These are phyloP conservation scores for Heliangelus exortis DNA, from an alignment of 2,797 vertebrate species.

Conservation along the genomic window DNA sequence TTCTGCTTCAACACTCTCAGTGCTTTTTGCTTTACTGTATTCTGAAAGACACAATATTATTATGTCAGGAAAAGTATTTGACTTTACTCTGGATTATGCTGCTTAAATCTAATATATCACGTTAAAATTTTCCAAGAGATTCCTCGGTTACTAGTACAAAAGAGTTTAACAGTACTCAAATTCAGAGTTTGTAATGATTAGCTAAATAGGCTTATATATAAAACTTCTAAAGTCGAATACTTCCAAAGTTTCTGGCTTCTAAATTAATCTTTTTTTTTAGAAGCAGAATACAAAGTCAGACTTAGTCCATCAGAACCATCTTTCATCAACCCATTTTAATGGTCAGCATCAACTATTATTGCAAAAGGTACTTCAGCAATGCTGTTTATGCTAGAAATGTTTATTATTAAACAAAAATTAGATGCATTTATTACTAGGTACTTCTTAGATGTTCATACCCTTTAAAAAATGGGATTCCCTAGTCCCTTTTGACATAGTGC, in stretches of 20 bases:
- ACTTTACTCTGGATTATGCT: not conserved
- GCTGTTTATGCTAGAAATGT: not conserved
- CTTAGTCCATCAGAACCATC: not conserved
- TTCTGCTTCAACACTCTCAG: slow-evolving; percentile 97
- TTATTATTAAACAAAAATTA: not conserved
- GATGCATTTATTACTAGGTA: not conserved
- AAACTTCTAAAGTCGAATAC: not conserved
- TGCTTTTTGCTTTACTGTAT: slow-evolving; percentile 99
- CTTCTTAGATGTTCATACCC: not conserved
- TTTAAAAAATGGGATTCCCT: not conserved
- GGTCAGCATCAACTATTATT: not conserved
- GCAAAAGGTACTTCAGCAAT: not conserved
- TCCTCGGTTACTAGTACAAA: not conserved
- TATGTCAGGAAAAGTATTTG: not conserved
- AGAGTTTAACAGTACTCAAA: not conserved
- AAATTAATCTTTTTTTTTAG: not conserved
- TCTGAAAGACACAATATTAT: slow-evolving; percentile 78
- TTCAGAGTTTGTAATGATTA: not conserved
- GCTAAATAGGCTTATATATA: not conserved
- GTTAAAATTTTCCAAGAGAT: not conserved
- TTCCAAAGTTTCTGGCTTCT: not conserved
- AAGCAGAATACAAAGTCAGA: not conserved
- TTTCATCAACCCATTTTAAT: not conserved
- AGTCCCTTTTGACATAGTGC: not conserved
- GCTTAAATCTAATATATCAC: not conserved